Conservation (phyloP, 2,113 vertebrate genomes). For the Channa argus region DNA sequence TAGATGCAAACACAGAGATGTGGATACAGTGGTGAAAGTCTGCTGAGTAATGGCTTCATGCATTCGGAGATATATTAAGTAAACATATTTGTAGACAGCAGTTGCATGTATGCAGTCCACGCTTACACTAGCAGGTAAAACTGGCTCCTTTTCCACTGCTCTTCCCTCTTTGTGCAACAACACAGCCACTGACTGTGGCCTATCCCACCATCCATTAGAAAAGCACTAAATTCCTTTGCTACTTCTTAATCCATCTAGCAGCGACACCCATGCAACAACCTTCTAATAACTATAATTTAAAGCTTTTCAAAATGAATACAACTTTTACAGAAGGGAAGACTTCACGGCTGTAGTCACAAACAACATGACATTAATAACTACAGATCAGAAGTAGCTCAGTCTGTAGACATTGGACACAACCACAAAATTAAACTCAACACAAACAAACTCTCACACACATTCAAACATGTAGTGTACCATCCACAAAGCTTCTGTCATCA, state of each 20-base stretch:
- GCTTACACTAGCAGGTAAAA: background rate
- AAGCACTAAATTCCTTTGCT: slow-evolving; percentile 43
- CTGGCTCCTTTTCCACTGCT: background rate
- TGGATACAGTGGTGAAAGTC: background rate
- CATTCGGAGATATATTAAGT: no score
- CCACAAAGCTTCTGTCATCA: no score
- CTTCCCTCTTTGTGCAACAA: background rate
- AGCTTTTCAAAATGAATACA: background rate
- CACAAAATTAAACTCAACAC: background rate
- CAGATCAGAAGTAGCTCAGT: background rate
- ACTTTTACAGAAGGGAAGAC: background rate
- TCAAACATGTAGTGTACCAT: no score
- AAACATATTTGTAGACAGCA: background rate
- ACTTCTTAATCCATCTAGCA: slow-evolving; percentile 18
- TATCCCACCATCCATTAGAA: background rate
- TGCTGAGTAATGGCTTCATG: background rate
- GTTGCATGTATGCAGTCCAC: background rate
- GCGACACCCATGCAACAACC: background rate
- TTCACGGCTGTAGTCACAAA: slow-evolving; percentile 1
- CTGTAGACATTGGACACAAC: background rate
- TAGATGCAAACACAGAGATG: background rate
- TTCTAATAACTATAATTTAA: background rate
- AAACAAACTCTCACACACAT: slow-evolving; percentile 5
- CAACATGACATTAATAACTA: background rate
- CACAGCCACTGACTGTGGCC: slow-evolving; percentile 19